Conservation (phyloP, 2,113 vertebrate genomes). For the Chaetops frenatus region DNA sequence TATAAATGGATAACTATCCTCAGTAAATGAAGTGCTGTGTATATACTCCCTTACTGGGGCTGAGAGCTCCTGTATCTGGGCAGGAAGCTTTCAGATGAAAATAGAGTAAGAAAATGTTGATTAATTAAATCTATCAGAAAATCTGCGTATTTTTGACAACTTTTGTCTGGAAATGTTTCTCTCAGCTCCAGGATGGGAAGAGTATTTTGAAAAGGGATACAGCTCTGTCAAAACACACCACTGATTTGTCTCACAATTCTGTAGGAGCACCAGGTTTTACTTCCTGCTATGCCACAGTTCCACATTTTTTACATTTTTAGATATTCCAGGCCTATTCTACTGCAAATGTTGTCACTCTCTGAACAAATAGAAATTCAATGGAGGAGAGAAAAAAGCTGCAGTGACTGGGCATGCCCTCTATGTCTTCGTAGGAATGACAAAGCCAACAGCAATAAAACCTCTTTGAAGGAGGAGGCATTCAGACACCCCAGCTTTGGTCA, state of each 20-base stretch:
- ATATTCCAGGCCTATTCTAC: neutral
- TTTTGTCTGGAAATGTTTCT: neutral
- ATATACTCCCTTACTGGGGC: neutral
- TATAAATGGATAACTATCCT: neutral
- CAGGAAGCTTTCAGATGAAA: neutral
- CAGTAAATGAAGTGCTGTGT: neutral
- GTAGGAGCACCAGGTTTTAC: neutral
- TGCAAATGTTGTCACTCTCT: neutral
- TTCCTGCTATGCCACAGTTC: neutral
- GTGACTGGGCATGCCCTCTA: neutral
- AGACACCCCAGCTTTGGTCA: neutral
- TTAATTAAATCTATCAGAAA: neutral
- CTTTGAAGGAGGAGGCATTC: neutral
- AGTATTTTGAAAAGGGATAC: neutral
- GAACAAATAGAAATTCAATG: neutral
- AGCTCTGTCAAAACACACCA: neutral
- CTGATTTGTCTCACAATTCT: neutral
- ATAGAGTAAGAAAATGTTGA: neutral
- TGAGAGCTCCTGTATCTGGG: neutral
- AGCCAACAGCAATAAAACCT: neutral
- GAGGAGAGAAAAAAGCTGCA: neutral
- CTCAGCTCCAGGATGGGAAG: neutral
- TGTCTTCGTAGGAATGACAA: neutral
- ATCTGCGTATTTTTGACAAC: neutral
- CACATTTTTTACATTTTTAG: neutral